Percentiles rank a stretch among this genome's conserved stretches.
These are phyloP conservation scores for Cremastinae sp. DNA, from an alignment of 2,888 invertebrate species.

Conservation along the genomic window DNA sequence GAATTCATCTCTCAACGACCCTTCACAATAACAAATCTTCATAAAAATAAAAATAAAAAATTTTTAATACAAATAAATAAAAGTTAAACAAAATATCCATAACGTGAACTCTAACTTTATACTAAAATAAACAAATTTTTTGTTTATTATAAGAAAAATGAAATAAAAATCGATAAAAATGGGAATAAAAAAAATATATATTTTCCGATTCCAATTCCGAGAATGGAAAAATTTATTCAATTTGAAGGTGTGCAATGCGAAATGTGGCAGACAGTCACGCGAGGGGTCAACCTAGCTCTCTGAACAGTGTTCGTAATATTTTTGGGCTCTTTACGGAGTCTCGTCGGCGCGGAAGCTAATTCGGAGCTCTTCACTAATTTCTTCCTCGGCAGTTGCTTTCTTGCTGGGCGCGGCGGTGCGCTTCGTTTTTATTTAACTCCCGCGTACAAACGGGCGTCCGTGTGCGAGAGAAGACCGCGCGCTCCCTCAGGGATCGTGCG, in stretches of 20 bases:
- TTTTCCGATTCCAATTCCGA: too few relatives aligned
- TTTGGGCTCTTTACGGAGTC: neutral
- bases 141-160: too few relatives aligned
- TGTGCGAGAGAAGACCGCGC: conserved; percentile 37
- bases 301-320: conserved; percentile 32
- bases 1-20: conserved; percentile 7
- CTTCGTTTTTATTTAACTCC: conserved; percentile 39
- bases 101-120: too few relatives aligned
- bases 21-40: neutral
- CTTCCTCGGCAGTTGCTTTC: conserved; percentile 38
- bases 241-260: neutral
- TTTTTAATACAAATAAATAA: too few relatives aligned
- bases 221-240: neutral
- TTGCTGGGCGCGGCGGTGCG: conserved; percentile 53
- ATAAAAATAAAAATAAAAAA: neutral
- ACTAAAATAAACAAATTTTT: too few relatives aligned
- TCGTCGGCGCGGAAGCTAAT: conserved; percentile 10
- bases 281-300: conserved; percentile 15
- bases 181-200: too few relatives aligned
- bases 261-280: conserved; percentile 36
- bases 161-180: too few relatives aligned
- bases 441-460: neutral
- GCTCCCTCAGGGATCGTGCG: conserved; percentile 59
- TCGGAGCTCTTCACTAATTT: conserved; percentile 53
- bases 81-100: too few relatives aligned